Conservation (phyloP, 1,140 invertebrate genomes). For the Leptopilina boulardi region DNA sequence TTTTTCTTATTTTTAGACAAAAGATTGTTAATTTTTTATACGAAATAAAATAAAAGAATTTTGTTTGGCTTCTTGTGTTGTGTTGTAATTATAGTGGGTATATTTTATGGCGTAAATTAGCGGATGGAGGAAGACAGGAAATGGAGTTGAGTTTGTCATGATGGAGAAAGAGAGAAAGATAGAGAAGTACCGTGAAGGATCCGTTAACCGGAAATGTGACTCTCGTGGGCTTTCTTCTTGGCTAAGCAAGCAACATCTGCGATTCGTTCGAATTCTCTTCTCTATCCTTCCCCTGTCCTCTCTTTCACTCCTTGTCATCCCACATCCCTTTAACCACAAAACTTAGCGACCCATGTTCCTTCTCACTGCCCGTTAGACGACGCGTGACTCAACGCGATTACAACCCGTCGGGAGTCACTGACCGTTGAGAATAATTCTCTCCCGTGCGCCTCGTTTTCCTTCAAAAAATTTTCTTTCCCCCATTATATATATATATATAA, state of each 20-base stretch:
- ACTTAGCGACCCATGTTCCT: slow-evolving; percentile 9
- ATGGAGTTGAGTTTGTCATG: slow-evolving; percentile 1
- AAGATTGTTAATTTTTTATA: neutral
- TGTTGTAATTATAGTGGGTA: neutral
- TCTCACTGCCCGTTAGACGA: slow-evolving; percentile 18
- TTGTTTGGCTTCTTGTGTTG: neutral
- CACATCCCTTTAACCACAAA: slow-evolving; percentile 32
- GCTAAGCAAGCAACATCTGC: slow-evolving; percentile 28
- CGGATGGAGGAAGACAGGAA: neutral
- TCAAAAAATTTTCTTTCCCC: neutral
- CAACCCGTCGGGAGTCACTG: slow-evolving; percentile 21
- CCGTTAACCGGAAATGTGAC: slow-evolving; percentile 25
- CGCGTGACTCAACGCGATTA: slow-evolving; percentile 27
- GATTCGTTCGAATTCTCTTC: slow-evolving; percentile 21
- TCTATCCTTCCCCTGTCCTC: no score
- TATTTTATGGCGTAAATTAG: slow-evolving; percentile 22
- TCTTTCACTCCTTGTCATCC: neutral
- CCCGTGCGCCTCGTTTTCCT: neutral
- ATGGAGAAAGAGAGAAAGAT: no score
- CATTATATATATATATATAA: no score
- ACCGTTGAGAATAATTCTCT: slow-evolving; percentile 5
- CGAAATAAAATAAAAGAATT: neutral
- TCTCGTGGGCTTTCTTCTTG: slow-evolving; percentile 31
- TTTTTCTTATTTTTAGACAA: no score
- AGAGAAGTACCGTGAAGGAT: slow-evolving; percentile 21